A percentile compares a stretch with the other conserved stretches of the same genome.
Evolutionary conservation across 2,113 vertebrate species (phyloP).

Genomic region (Nyctereutes procyonoides): DNA sequence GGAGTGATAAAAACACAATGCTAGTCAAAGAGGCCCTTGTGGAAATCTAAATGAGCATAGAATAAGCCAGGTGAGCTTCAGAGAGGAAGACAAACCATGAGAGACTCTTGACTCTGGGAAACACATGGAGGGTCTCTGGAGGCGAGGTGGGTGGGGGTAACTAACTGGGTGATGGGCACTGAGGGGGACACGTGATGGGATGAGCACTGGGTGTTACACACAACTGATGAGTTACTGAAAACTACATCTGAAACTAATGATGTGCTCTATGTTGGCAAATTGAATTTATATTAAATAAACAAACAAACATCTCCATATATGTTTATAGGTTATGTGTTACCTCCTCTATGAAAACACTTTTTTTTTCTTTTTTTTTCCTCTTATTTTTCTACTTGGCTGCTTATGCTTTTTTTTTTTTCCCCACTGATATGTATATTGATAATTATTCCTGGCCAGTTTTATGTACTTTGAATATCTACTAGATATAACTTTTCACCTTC

Average conservation of each 20-base stretch:
- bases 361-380: background rate
- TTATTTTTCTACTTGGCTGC: background rate
- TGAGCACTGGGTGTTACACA: too few relatives aligned
- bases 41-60: background rate
- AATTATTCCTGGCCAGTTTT: background rate
- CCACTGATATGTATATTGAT: background rate
- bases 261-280: too few relatives aligned
- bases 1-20: background rate
- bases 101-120: too few relatives aligned
- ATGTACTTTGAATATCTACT: background rate
- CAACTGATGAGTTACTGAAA: too few relatives aligned
- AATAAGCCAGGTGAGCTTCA: background rate
- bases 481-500: background rate
- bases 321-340: background rate
- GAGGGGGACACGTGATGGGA: too few relatives aligned
- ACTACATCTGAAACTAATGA: too few relatives aligned
- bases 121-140: too few relatives aligned
- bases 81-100: too few relatives aligned
- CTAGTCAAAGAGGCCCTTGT: background rate
- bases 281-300: too few relatives aligned
- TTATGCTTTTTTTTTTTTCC: background rate
- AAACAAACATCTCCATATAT: background rate
- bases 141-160: too few relatives aligned
- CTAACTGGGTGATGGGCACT: too few relatives aligned
- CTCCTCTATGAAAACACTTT: background rate